These are phyloP conservation scores for Plecotus auritus DNA, from an alignment of 2,113 vertebrate species.

Conservation along the genomic window DNA sequence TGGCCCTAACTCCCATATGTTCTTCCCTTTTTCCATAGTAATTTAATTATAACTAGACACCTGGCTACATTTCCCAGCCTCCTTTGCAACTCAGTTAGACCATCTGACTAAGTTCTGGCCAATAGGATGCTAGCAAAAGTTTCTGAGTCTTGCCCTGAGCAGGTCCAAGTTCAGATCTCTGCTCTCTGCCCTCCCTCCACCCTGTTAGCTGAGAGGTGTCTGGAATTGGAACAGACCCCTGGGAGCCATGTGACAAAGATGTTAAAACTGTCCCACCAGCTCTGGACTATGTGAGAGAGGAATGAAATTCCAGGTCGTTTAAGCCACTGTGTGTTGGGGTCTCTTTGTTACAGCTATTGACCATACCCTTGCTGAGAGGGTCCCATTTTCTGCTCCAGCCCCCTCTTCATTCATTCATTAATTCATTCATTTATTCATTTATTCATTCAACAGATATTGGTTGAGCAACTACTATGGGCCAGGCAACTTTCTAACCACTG, in stretches of 20 bases:
- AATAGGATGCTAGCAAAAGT: background rate
- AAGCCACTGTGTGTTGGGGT: background rate
- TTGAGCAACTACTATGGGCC: background rate
- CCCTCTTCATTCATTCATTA: background rate
- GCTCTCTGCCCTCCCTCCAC: background rate
- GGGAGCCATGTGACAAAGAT: background rate
- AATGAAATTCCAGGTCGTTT: background rate
- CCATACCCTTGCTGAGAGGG: background rate
- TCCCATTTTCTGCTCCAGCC: background rate
- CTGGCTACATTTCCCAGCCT: background rate
- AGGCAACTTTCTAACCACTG: background rate
- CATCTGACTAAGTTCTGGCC: background rate
- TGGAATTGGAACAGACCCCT: background rate
- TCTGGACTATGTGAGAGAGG: background rate
- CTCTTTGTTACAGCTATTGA: background rate
- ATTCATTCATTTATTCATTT: background rate
- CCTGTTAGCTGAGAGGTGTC: background rate
- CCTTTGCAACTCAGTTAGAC: background rate
- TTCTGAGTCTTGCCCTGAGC: background rate
- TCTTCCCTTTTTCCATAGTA: background rate
- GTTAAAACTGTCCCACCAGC: background rate
- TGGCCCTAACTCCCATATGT: background rate
- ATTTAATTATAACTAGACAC: background rate
- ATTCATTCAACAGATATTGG: background rate
- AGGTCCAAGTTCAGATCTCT: no score